Evolutionary conservation across 2,888 invertebrate species (phyloP), one percentile per base, ranked within the genome.

Genomic region (Steinernema hermaphroditum): DNA sequence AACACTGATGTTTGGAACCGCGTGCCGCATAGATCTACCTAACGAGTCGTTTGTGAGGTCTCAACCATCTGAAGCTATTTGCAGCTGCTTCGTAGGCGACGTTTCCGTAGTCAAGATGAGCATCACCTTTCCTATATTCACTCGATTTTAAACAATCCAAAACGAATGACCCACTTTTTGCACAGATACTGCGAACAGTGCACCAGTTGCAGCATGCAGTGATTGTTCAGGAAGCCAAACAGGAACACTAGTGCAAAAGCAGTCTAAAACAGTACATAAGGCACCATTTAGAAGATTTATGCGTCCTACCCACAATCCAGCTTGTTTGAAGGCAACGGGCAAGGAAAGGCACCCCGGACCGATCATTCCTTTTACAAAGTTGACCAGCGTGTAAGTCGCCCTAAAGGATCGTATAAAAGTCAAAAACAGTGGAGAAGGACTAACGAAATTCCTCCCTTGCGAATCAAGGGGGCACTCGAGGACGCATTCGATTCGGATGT

Each of bases 21-120:
- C 37, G 37, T 37, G 12, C 37, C 9, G 27, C 27, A 32, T 54
- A 68, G 19, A 57, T 2, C 72, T 49, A 81, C 81, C 77, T 79
- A 22, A 78, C 78, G 6, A 79, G 43, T 14, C 77, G 71, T 32
- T 78, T 78, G 68, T 81, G 74, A 34, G 70, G 77, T n/a, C 78
- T 72, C 19, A 84, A 32, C 1, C 77, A 76, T 4, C 62, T 34
- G 37, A 79, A 84, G 71, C 81, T 81, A 32, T 75, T 75, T 75
- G 81, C 71, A 85, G 79, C 80, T 77, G 84, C 72, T 80, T 84
- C 79, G 85, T 87, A 77, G 24, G 87, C 86, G 41, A 88, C 86
- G 71, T 86, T 84, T 19, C 87, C 87, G 80, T 88, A 88, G 76
- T 87, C 87, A 73, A 88, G 70, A 14, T 81, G 79, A 4, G 73